Evolutionary conservation across 2,113 vertebrate species (phyloP).

Genomic region (Ophiodon elongatus): DNA sequence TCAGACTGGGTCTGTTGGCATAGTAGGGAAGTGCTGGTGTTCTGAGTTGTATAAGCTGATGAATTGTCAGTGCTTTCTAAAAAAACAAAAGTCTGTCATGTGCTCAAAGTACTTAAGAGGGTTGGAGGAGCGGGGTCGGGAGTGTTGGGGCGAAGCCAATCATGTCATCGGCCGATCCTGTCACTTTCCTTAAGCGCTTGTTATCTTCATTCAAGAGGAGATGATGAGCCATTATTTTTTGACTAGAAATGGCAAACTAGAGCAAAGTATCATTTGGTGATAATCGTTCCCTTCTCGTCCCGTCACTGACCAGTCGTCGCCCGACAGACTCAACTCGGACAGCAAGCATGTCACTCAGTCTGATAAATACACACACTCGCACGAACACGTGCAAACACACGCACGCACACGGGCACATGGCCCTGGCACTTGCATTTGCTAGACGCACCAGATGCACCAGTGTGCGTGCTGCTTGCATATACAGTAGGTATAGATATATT

Average conservation of each 20-base stretch:
- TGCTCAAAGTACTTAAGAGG: conserved; percentile 74
- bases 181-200: conserved; percentile 77
- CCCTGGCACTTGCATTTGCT: conserved; percentile 45
- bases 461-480: conserved; percentile 54
- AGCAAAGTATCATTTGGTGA: conserved; percentile 82
- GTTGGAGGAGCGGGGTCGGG: conserved; percentile 45
- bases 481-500: conserved; percentile 74
- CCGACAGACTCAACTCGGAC: conserved; percentile 35
- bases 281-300: conserved; percentile 77
- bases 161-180: conserved; percentile 55
- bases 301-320: conserved; percentile 43
- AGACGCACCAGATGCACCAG: conserved; percentile 43
- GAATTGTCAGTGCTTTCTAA: conserved; percentile 82
- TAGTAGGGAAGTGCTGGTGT: conserved; percentile 85
- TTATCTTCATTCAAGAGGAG: conserved; percentile 74
- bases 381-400: conserved; percentile 59
- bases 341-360: conserved; percentile 56
- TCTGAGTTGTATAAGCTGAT: conserved; percentile 79
- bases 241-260: conserved; percentile 85
- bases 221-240: conserved; percentile 80
- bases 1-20: conserved; percentile 67
- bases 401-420: conserved; percentile 55
- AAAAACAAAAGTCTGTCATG: conserved; percentile 66
- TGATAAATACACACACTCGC: conserved; percentile 79
- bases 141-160: conserved; percentile 49